Percentiles rank a stretch among this genome's conserved stretches.
Evolutionary conservation across 1,140 invertebrate species (phyloP).

Genomic region (Lethocerus indicus): DNA sequence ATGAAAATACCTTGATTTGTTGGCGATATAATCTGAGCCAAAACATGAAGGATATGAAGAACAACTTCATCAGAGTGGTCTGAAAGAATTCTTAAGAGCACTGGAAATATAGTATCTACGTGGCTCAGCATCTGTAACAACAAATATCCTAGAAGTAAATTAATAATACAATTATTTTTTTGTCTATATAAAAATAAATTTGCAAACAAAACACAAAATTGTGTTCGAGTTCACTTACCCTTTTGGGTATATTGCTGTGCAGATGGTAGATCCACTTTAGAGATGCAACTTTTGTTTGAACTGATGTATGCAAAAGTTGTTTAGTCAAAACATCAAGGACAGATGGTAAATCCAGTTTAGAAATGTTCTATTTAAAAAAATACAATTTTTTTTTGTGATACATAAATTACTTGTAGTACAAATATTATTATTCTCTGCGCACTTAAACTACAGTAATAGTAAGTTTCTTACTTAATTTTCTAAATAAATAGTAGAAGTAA

Average conservation of each 20-base stretch:
- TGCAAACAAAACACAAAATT: not conserved
- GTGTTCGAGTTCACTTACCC: slow-evolving; percentile 26
- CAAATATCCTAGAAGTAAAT: not conserved
- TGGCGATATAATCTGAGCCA: slow-evolving; percentile 70
- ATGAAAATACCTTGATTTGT: slow-evolving; percentile 8
- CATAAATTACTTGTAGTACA: no score
- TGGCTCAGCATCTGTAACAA: slow-evolving; percentile 57
- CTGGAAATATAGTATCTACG: slow-evolving; percentile 71
- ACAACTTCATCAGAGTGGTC: slow-evolving; percentile 91
- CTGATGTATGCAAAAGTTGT: slow-evolving; percentile 67
- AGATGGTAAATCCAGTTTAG: slow-evolving; percentile 51
- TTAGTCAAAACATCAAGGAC: slow-evolving; percentile 72
- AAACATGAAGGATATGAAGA: slow-evolving; percentile 70
- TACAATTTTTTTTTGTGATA: no score
- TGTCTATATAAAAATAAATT: not conserved
- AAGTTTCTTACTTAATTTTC: no score
- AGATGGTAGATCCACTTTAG: slow-evolving; percentile 89
- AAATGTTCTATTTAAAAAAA: slow-evolving; percentile 7
- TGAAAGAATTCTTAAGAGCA: slow-evolving; percentile 64
- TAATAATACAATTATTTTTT: not conserved
- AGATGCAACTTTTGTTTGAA: slow-evolving; percentile 85
- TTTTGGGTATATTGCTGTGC: slow-evolving; percentile 51
- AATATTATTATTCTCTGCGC: no score
- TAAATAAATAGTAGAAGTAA: no score
- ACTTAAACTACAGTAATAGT: no score